Evolutionary conservation across 2,888 invertebrate species (phyloP).

Genomic region (Macroteleia sp.): DNA sequence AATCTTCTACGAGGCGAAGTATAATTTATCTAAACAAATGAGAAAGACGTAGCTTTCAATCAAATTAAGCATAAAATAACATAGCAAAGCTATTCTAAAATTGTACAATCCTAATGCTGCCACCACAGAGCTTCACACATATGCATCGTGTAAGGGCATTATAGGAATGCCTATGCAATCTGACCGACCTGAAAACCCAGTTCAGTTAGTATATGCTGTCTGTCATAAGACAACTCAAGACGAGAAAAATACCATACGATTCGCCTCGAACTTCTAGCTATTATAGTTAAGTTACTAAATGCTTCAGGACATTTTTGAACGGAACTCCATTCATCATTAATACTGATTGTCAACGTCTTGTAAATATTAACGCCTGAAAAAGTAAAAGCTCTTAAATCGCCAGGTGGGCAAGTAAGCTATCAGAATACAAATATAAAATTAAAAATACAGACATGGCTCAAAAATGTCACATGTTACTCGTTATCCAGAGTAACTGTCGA

Average conservation of each 20-base stretch:
- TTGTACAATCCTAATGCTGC: neutral
- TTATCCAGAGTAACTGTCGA: conserved; percentile 61
- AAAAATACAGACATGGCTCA: conserved; percentile 42
- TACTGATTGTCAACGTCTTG: conserved; percentile 68
- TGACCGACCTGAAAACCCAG: no score
- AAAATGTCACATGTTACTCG: conserved; percentile 66
- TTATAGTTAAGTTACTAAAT: conserved; percentile 16
- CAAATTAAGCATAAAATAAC: neutral
- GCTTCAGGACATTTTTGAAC: conserved; percentile 56
- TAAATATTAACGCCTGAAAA: conserved; percentile 62
- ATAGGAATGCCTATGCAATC: no score
- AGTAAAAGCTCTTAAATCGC: conserved; percentile 64
- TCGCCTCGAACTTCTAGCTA: conserved; percentile 67
- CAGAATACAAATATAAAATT: conserved; percentile 61
- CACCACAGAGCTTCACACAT: conserved; percentile 11
- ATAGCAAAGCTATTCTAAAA: neutral
- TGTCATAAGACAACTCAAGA: no score
- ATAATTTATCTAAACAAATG: neutral
- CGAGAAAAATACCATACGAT: conserved; percentile 68
- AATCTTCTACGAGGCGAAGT: neutral
- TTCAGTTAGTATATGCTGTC: no score
- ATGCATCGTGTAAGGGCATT: neutral
- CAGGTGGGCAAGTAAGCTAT: conserved; percentile 57
- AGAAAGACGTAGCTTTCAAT: neutral
- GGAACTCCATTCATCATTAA: conserved; percentile 63